Evolutionary conservation across 2,113 vertebrate genomes (phyloP), one percentile per base, ranked within the genome.

Genomic region (Cebus imitator): DNA sequence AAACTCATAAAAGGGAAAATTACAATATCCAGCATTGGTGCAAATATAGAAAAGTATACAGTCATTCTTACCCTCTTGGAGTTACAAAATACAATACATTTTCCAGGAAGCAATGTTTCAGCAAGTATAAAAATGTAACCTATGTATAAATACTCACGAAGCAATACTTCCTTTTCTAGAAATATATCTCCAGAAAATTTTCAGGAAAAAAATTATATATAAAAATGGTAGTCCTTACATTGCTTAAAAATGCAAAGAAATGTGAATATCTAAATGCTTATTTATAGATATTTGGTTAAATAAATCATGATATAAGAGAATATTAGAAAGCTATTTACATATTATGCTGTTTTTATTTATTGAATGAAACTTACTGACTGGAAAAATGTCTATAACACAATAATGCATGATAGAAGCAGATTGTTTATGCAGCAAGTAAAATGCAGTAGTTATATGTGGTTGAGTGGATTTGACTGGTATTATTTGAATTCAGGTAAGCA

Each of bases 311-410:
- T 43, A 61, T 95, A 58, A 96, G n/a, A 90, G n/a, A 76, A 75
- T 43, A 10, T 57, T 83, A 87, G n/a, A 82, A 95, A 87, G 32
- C 16, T 37, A n/a, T 66, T 95, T 57, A 73, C 4, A 84, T 87
- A 93, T 70, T 8, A 75, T 66, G 7, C 8, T 88, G 11, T 37
- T 84, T 94, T 96, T 68, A 81, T 76, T 96, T 70, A 81, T n/a
- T 76, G 50, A 90, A 72, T 92, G 89, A 75, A 78, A 91, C 88
- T 91, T 25, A 95, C 45, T 96, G 78, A 75, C 48, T 94, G 88
- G 50, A 68, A 64, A 90, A 86, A 91, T 81, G 25, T 68, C 8
- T 55, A 85, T 8, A 91, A 40, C 17, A 85, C 23, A 81, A 76
- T 64, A 75, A 86, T 83, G 35, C 12, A 37, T 73, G 16, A 66